phyloP scores from a whole-genome alignment of 2,888 invertebrate genomes.

The Euphydryas editha region DNA sequence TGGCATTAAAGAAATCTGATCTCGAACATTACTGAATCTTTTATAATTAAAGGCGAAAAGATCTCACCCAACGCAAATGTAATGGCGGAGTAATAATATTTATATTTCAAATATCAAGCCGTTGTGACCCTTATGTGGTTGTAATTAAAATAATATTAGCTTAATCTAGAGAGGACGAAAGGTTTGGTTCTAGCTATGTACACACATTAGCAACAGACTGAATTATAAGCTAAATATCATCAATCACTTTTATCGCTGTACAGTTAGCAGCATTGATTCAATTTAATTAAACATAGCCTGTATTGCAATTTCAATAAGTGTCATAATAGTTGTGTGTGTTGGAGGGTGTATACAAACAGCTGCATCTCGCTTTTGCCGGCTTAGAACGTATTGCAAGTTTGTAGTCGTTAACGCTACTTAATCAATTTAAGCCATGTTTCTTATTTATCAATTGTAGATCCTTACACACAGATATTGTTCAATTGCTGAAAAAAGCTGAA shows the following conservation, averaged over 20 bases:
- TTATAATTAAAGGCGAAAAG: not conserved
- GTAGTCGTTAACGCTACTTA: conserved; percentile 8
- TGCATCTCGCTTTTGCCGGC: conserved; percentile 4
- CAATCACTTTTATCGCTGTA: conserved; percentile 35
- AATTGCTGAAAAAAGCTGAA: too few relatives aligned
- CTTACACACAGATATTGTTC: not conserved
- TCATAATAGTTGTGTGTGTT: not conserved
- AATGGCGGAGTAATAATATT: not conserved
- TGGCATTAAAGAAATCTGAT: conserved; percentile 1
- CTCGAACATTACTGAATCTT: not conserved
- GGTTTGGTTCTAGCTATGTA: conserved; percentile 24
- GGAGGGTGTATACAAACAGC: conserved; percentile 8
- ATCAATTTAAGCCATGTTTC: not conserved
- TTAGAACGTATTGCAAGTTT: conserved; percentile 3
- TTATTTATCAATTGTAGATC: not conserved
- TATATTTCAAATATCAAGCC: not conserved
- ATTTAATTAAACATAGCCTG: conserved; percentile 4
- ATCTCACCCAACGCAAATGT: not conserved
- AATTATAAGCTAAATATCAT: conserved; percentile 40
- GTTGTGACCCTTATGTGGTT: not conserved
- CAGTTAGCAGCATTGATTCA: conserved; percentile 15
- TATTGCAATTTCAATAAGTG: conserved; percentile 7
- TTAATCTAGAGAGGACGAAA: not conserved
- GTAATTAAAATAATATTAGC: conserved; percentile 4
- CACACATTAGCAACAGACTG: conserved; percentile 42